Base-by-base conservation (phyloP, 37 sponge, comb jelly and placozoan species). In the Aphrocallistes beatrix region DNA sequence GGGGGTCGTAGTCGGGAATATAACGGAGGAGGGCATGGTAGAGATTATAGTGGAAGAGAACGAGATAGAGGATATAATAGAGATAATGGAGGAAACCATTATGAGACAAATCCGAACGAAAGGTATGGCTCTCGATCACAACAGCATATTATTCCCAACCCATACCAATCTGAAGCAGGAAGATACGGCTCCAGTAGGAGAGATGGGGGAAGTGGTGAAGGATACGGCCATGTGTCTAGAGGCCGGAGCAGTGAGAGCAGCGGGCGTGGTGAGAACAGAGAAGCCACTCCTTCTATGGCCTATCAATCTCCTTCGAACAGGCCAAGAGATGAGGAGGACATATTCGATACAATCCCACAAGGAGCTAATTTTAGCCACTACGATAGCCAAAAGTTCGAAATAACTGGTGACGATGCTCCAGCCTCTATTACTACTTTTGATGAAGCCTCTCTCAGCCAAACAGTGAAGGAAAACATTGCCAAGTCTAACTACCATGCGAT, bases 401-500 rank as follows among this genome's bases (percentile, higher is more conserved):
- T 51, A 0, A 47, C 85, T 1, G 86, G 89, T 9, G 51, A 49
- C 37, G 84, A 86, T 50, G 23, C 85, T 30, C 87, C 84, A 8
- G 30, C 0, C 19, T 39, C 38, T 38, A 28, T 88, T 1, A 51
- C 28, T 0, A 51, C 28, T 38, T 88, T 88, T 81, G 69, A 39
- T 36, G 85, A 88, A 38, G 17, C 51, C 38, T 36, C 36, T n/a
- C 47, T 89, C 23, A 37, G 48, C 16, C 37, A 87, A 19, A 38
- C 88, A 34, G 50, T 89, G 25, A 51, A 51, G 51, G 37, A 40
- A 10, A 89, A 89, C 84, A 87, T 89, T 8, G 37, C 49, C 23
- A 37, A 83, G 49, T 83, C 92, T 25, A 81, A 94, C 45, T 96
- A 96, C 89, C 10, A 51, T 0, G 89, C 81, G 47, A 94, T 94